These are phyloP conservation scores for Cisticola juncidis DNA, from an alignment of 2,113 vertebrate species.

Conservation along the genomic window DNA sequence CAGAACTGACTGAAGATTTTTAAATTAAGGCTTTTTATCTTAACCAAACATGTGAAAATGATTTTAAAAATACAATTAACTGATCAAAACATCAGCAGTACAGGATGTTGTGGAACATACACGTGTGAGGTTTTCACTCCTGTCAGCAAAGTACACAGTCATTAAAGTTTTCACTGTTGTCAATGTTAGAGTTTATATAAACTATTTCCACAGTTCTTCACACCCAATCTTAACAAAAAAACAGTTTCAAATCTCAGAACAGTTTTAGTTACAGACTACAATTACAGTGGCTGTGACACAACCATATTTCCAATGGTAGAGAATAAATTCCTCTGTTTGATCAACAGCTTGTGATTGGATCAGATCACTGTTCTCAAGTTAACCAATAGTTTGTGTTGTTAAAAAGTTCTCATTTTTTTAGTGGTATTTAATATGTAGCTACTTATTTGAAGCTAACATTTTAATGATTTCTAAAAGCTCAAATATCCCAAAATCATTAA, in stretches of 20 bases:
- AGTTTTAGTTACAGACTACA: not conserved
- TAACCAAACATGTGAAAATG: slow-evolving; percentile 83
- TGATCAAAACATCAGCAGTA: not conserved
- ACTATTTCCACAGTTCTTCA: not conserved
- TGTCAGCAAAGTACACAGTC: not conserved
- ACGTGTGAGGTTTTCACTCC: not conserved
- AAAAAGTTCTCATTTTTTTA: not conserved
- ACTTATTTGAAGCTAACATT: not conserved
- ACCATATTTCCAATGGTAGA: not conserved
- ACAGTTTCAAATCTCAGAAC: not conserved
- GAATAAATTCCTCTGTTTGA: not conserved
- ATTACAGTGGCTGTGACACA: not conserved
- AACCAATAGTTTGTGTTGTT: not conserved
- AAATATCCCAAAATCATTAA: not conserved
- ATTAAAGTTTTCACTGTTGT: not conserved
- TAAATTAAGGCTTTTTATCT: slow-evolving; percentile 85
- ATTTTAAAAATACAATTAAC: slow-evolving; percentile 59
- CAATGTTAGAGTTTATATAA: not conserved
- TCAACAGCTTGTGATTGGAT: not conserved
- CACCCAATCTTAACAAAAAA: not conserved
- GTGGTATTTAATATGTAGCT: not conserved
- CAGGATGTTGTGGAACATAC: not conserved
- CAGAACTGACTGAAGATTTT: slow-evolving; percentile 74
- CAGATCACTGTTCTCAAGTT: not conserved
- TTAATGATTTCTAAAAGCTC: not conserved